phyloP scores from a whole-genome alignment of 2,888 invertebrate genomes.

The Dynastes tityus region DNA sequence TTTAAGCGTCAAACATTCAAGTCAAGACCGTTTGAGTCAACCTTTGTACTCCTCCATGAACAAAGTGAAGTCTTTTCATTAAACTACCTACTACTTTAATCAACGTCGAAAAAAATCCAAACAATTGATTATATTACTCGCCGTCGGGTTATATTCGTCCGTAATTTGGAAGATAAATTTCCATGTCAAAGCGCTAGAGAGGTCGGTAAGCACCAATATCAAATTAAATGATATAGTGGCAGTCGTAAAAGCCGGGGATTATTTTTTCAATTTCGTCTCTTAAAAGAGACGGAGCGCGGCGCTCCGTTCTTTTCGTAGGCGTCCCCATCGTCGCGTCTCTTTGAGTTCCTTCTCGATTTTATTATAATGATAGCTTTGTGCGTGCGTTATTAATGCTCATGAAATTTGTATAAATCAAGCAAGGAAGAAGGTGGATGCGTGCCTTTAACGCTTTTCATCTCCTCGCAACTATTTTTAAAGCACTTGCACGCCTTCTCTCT shows the following conservation, averaged over 20 bases:
- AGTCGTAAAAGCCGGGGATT: constrained; percentile 19
- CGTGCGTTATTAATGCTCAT: constrained; percentile 27
- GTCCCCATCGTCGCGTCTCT: constrained; percentile 20
- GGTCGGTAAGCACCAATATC: constrained; percentile 13
- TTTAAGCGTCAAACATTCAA: no score
- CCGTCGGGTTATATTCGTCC: not conserved
- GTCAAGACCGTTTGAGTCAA: no score
- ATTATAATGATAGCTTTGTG: constrained; percentile 24
- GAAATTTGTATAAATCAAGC: constrained; percentile 30
- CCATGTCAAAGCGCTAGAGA: not conserved
- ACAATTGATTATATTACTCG: not conserved
- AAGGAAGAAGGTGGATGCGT: constrained; percentile 4
- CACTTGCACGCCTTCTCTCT: constrained; percentile 1
- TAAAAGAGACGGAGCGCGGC: not conserved
- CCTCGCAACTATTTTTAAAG: constrained; percentile 29
- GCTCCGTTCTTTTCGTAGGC: not conserved
- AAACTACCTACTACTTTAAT: not conserved
- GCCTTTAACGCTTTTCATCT: constrained; percentile 19
- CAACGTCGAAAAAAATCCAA: constrained; percentile 13
- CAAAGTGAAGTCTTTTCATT: no score
- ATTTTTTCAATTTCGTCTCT: constrained; percentile 27
- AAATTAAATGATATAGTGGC: constrained; percentile 29
- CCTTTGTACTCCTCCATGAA: no score
- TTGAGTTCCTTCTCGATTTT: constrained; percentile 13
- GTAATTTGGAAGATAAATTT: constrained; percentile 4